Evolutionary conservation across 1,140 invertebrate species (phyloP).

Genomic region (Hyposmocoma kahamanoa): DNA sequence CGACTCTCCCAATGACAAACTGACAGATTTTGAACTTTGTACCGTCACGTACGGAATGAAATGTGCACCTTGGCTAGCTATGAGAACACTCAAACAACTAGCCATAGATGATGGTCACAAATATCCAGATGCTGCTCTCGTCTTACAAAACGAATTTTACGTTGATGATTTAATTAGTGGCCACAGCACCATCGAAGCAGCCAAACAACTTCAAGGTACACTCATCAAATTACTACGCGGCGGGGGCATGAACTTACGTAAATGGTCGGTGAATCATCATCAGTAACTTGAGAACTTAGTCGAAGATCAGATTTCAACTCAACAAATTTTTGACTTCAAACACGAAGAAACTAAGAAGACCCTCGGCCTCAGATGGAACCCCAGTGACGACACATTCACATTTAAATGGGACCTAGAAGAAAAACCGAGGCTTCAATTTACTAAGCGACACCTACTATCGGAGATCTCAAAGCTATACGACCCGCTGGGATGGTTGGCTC

Average conservation of each 20-base stretch:
- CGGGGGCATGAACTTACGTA: conserved; percentile 29
- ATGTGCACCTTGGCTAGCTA: neutral
- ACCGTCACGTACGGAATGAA: conserved; percentile 4
- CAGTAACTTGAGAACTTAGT: conserved; percentile 14
- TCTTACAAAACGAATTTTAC: conserved; percentile 31
- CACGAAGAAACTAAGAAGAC: conserved; percentile 26
- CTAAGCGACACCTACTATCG: conserved; percentile 34
- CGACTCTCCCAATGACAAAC: conserved; percentile 1
- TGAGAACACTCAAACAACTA: conserved; percentile 18
- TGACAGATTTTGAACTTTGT: conserved; percentile 7
- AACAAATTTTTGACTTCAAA: conserved; percentile 18
- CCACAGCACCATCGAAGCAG: conserved; percentile 16
- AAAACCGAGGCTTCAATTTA: conserved; percentile 6
- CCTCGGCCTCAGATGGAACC: conserved; percentile 29
- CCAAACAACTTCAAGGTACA: conserved; percentile 18
- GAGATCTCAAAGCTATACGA: conserved; percentile 41
- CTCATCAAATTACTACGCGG: conserved; percentile 22
- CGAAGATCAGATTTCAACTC: conserved; percentile 10
- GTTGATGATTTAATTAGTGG: conserved; percentile 46
- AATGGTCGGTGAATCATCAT: conserved; percentile 30
- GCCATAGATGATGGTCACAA: conserved; percentile 20
- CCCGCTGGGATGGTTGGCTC: conserved; percentile 42
- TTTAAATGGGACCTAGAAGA: conserved; percentile 14
- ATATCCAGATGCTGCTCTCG: conserved; percentile 29
- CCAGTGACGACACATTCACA: conserved; percentile 20